A percentile compares a stretch with the other conserved stretches of the same genome.
phyloP scores from a whole-genome alignment of 2,113 vertebrate species.

The Egretta garzetta region DNA sequence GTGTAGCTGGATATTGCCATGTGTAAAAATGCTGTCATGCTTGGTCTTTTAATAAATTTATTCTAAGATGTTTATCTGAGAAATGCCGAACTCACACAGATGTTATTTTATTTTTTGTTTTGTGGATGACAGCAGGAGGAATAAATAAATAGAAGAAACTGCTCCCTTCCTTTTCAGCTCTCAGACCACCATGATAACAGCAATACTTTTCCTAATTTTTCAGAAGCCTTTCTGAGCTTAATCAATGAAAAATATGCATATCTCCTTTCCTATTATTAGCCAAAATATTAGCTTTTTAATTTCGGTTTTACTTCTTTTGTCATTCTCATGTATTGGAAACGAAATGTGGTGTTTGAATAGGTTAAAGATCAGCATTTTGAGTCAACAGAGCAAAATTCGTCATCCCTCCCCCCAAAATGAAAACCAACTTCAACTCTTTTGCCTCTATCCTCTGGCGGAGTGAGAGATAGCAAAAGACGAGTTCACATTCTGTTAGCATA shows the following conservation, averaged over 20 bases:
- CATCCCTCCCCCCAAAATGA: background rate
- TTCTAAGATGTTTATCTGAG: background rate
- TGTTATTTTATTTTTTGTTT: background rate
- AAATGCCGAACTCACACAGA: background rate
- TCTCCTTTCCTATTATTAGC: background rate
- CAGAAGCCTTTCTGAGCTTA: background rate
- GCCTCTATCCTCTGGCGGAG: background rate
- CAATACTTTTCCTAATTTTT: background rate
- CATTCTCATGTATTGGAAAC: background rate
- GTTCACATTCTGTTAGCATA: background rate
- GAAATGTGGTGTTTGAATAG: background rate
- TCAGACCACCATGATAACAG: background rate
- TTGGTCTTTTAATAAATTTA: background rate
- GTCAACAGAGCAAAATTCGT: background rate
- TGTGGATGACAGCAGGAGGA: background rate
- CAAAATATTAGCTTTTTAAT: background rate
- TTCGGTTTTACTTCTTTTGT: background rate
- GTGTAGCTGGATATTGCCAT: background rate
- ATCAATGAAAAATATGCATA: background rate
- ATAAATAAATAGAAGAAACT: background rate
- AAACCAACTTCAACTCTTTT: background rate
- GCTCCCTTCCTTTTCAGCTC: background rate
- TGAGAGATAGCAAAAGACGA: background rate
- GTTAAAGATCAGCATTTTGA: background rate
- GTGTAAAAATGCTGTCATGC: background rate